Evolutionary conservation across 2,113 vertebrate genomes (phyloP).

Genomic region (Caranx ignobilis): DNA sequence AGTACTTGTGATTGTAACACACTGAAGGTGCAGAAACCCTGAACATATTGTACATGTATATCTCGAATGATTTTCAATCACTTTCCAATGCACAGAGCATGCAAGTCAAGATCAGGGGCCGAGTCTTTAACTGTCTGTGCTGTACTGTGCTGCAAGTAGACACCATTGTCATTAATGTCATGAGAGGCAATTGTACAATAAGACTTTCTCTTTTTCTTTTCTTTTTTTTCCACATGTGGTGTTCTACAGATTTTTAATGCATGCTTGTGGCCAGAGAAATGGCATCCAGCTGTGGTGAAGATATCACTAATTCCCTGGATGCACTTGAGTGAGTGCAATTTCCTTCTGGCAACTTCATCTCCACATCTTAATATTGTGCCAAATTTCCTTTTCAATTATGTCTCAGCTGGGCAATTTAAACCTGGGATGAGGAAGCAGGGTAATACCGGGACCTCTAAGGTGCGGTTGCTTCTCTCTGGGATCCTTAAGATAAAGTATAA

Average conservation of each 20-base stretch:
- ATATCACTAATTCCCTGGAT: slow-evolving; percentile 37
- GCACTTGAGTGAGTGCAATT: slow-evolving; percentile 44
- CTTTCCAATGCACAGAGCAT: slow-evolving; percentile 70
- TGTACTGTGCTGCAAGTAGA: slow-evolving; percentile 64
- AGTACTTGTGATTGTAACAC: slow-evolving; percentile 73
- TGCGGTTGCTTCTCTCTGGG: slow-evolving; percentile 35
- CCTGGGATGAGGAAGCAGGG: neutral
- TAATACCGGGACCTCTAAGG: slow-evolving; percentile 22
- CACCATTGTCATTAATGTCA: slow-evolving; percentile 55
- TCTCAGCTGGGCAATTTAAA: slow-evolving; percentile 8
- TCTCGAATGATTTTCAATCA: slow-evolving; percentile 45
- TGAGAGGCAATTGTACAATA: slow-evolving; percentile 33
- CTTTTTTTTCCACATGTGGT: slow-evolving; percentile 2
- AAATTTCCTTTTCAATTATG: slow-evolving; percentile 57
- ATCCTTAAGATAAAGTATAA: slow-evolving; percentile 21
- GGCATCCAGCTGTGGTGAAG: slow-evolving; percentile 45
- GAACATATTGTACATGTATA: slow-evolving; percentile 59
- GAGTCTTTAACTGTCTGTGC: slow-evolving; percentile 71
- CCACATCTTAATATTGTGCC: slow-evolving; percentile 71
- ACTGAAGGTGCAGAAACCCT: slow-evolving; percentile 60
- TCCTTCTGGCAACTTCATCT: slow-evolving; percentile 47
- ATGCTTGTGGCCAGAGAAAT: slow-evolving; percentile 55
- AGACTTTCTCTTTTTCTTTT: neutral
- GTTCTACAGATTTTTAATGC: slow-evolving; percentile 53
- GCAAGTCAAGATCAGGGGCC: slow-evolving; percentile 63